Evolutionary conservation across 2,888 invertebrate genomes (phyloP).

Genomic region (Onthophagus sagittarius): DNA sequence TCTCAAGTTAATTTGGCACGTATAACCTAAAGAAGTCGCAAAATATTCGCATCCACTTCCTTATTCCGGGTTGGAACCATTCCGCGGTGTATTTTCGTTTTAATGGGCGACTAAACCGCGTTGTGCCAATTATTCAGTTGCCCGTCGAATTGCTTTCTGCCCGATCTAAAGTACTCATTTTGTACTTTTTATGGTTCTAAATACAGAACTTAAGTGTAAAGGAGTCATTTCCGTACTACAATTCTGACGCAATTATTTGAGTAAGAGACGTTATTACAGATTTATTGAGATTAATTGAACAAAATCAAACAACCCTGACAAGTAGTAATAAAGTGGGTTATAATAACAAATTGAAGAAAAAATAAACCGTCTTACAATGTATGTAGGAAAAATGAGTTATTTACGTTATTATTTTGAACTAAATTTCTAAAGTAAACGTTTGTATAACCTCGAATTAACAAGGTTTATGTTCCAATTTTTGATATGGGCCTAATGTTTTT

Average conservation of each 20-base stretch:
- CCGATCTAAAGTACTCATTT: neutral
- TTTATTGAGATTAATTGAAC: neutral
- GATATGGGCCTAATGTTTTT: neutral
- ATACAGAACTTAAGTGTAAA: neutral
- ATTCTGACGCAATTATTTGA: neutral
- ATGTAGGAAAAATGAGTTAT: neutral
- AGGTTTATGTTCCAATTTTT: neutral
- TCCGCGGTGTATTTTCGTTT: conserved; percentile 10
- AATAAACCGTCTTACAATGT: neutral
- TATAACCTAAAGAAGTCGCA: neutral
- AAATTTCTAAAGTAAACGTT: neutral
- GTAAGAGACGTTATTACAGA: neutral
- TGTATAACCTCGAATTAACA: neutral
- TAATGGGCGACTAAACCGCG: neutral
- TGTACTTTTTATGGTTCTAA: neutral
- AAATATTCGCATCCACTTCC: conserved; percentile 1
- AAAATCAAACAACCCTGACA: neutral
- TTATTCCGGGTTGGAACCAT: conserved; percentile 10
- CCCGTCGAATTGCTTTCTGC: neutral
- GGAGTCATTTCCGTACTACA: neutral
- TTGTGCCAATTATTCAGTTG: neutral
- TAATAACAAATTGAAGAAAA: neutral
- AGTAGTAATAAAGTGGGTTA: neutral
- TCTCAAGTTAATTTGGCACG: neutral
- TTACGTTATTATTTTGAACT: neutral